Base-by-base conservation (phyloP, 1,140 invertebrate genomes). In the Calliphora vicina region DNA sequence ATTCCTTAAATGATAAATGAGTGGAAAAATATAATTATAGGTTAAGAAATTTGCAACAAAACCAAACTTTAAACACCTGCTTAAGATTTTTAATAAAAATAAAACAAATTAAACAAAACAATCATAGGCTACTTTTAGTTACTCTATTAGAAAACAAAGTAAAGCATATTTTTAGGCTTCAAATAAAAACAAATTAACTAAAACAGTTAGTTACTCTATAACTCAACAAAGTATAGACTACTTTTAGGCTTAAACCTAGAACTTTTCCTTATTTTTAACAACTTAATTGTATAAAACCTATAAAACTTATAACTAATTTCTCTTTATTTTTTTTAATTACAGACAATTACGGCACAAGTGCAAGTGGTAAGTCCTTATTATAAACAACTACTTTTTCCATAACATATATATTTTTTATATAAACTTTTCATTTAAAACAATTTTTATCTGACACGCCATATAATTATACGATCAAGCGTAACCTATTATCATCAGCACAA, bases 271-370 rank as follows among this genome's bases (percentile, higher is more conserved):
- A n/a, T n/a, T n/a, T n/a, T n/a, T n/a, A n/a, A n/a, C n/a, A n/a
- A n/a, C n/a, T n/a, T n/a, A n/a, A n/a, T n/a, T n/a, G n/a, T n/a
- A n/a, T n/a, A 17, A 50, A 17, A 50, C 1, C 17, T 50, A n/a
- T 50, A 50, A 17, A n/a, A 17, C 45, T 6, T 50, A 50, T 50
- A 17, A 43, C 5, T 27, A 15, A 80, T 42, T 74, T 71, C 27
- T 82, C 6, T 35, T 8, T 35, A 8, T 83, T 27, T 23, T 84
- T 8, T 87, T n/a, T 83, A 42, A 76, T 89, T 89, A 73, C 87
- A 89, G 88, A 89, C 87, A 89, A 89, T 86, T 89, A 89, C 83
- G 88, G 88, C 86, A 89, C 88, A 87, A 89, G 88, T 89, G 88
- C 88, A 88, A 89, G 88, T 84, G 88, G 88, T 89, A 87, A 89